Base-by-base conservation (phyloP, 2,113 vertebrate species). In the Erythrocercus mccallii region DNA sequence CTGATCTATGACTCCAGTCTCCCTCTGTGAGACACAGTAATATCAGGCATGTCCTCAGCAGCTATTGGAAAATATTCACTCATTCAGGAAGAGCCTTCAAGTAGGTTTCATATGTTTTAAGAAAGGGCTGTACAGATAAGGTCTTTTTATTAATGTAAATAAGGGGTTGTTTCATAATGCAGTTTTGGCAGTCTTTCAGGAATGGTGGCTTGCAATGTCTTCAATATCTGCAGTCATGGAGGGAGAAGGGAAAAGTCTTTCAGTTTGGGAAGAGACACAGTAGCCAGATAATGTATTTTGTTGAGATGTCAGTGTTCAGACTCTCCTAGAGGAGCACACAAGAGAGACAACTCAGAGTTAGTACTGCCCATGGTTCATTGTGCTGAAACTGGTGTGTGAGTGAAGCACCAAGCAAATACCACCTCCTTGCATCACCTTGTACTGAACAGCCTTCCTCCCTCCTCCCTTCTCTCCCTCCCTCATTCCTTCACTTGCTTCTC, bases 181-280 rank as follows among this genome's bases (percentile, higher is more conserved):
- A 22, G 37, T 80, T 71, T 79, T 79, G 25, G 3, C 33, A 76
- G 35, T 42, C 37, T 48, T 72, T 72, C 37, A 80, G 81, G 16
- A 74, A 62, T 0, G 1, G 14, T 61, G 16, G 11, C 3, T 79
- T 2, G 5, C n/a, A 56, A 15, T 4, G 1, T 9, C 25, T 74
- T 81, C 27, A 33, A 1, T 35, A 76, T 60, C 15, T 65, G 37
- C 28, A 80, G 15, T 44, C 50, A 30, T 13, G 8, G 35, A 69
- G 13, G 10, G 10, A 87, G 31, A 60, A 71, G 11, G 12, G 20
- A 94, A 84, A 91, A 61, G 22, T 44, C 14, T 24, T 42, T 27
- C 42, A 4, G 4, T 90, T 71, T 80, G 40, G 30, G 31, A 94
- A 70, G 11, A 91, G 14, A 8, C 4, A 2, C 0, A 0, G 64